phyloP scores from a whole-genome alignment of 1,140 invertebrate species.

The Atopsyche davidsoni region DNA sequence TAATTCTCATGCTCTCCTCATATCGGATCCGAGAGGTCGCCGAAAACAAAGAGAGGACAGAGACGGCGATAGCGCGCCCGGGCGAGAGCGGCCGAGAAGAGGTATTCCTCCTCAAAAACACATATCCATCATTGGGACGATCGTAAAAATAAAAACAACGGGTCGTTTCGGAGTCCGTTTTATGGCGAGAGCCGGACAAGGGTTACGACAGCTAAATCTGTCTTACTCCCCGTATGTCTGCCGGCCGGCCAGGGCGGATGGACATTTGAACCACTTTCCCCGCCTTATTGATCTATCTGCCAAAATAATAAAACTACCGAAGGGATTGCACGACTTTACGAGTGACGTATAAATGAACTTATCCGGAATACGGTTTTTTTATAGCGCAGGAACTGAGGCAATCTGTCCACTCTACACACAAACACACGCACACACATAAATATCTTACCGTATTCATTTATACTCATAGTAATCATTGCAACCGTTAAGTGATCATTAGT shows the following conservation, averaged over 20 bases:
- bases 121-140: constrained; percentile 31
- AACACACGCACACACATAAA: too few relatives aligned
- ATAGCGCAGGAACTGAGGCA: too few relatives aligned
- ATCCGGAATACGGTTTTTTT: too few relatives aligned
- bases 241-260: background rate
- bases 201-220: constrained; percentile 29
- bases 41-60: constrained; percentile 22
- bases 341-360: too few relatives aligned
- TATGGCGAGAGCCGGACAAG: constrained; percentile 27
- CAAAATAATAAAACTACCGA: background rate
- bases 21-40: constrained; percentile 17
- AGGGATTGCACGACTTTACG: too few relatives aligned
- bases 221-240: constrained; percentile 14
- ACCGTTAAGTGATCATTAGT: too few relatives aligned
- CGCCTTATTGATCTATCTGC: constrained; percentile 8
- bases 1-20: constrained; percentile 24
- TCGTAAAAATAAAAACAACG: constrained; percentile 32
- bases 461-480: too few relatives aligned
- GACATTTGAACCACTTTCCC: constrained; percentile 10
- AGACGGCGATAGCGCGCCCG: constrained; percentile 22
- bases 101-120: constrained; percentile 29
- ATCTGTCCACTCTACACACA: too few relatives aligned
- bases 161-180: constrained; percentile 29
- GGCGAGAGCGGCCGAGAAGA: constrained; percentile 15
- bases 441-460: too few relatives aligned